Base-by-base conservation (phyloP, 1,140 invertebrate species). In the Sitophilus oryzae region DNA sequence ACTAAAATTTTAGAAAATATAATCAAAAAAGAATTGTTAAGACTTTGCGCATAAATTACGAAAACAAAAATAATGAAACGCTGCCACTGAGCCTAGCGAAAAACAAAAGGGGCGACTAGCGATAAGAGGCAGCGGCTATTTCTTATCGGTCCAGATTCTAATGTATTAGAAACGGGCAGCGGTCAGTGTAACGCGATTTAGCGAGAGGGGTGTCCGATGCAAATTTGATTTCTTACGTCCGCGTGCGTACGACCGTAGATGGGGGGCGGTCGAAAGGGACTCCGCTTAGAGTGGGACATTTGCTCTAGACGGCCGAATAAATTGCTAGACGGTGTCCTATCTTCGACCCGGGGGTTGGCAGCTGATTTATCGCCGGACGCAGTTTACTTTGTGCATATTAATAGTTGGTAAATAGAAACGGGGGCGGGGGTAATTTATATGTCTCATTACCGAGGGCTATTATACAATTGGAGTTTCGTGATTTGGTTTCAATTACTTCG, bases 171-270 rank as follows among this genome's bases (percentile, higher is more conserved):
- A 54, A 54, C 49, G 49, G 19, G 15, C 38, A 30, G 23, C 21
- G 54, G 46, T 56, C 48, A 56, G 54, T 50, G 21, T 56, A 56
- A 56, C 54, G 46, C 40, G 52, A 56, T 56, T 56, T 56, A 50
- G 48, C 38, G 40, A 44, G 37, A 21, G 54, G 45, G 47, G 41
- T 56, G 38, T 14, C 5, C 35, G 54, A 50, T 51, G 40, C 54
- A 51, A 54, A 49, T 56, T 56, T 56, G 54, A 56, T 56, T 56
- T 56, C 54, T 56, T 55, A 55, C 41, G 23, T 51, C 44, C 37
- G 19, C 38, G 38, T 38, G 47, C 46, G 47, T 41, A 37, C 44
- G 45, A 47, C 19, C 41, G 30, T 45, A 53, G 46, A 37, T 50
- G 35, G 47, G 21, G 36, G 30, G 38, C 43, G 51, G 51, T 43